Percentiles rank a stretch among this genome's conserved stretches.
phyloP scores from a whole-genome alignment of 2,888 invertebrate species.

The Yponomeuta malinellus region DNA sequence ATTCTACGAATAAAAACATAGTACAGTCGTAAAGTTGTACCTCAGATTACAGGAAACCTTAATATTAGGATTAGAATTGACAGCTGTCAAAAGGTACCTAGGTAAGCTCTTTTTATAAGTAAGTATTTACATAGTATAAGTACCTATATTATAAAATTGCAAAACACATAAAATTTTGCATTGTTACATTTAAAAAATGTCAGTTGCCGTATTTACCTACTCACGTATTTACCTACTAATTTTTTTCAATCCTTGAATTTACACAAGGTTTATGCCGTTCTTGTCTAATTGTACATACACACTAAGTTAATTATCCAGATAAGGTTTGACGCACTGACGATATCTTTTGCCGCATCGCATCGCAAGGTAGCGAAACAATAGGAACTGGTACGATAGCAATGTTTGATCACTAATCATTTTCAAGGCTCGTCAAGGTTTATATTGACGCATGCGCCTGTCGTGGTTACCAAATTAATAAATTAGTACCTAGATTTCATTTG shows the following conservation, averaged over 20 bases:
- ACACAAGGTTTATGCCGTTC: slow-evolving; percentile 4
- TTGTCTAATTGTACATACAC: slow-evolving; percentile 6
- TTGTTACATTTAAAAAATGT: no score
- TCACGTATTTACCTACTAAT: not conserved
- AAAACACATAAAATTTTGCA: not conserved
- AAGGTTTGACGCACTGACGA: slow-evolving; percentile 18
- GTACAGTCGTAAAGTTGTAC: no score
- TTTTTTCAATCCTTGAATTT: not conserved
- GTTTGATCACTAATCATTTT: slow-evolving; percentile 39
- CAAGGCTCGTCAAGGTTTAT: slow-evolving; percentile 27
- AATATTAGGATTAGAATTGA: no score
- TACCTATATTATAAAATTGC: no score
- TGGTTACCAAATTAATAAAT: no score
- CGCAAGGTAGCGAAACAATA: slow-evolving; percentile 28
- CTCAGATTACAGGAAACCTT: no score
- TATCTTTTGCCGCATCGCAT: slow-evolving; percentile 20
- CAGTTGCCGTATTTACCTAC: no score
- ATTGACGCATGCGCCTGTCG: not conserved
- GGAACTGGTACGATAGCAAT: slow-evolving; percentile 30
- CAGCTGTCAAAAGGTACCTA: not conserved
- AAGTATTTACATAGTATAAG: no score
- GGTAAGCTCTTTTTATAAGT: no score
- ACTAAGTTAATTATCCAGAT: slow-evolving; percentile 17
- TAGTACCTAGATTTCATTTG: not conserved
- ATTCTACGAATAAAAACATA: no score